Evolutionary conservation across 2,888 invertebrate species (phyloP).

Genomic region (Antitype chi): DNA sequence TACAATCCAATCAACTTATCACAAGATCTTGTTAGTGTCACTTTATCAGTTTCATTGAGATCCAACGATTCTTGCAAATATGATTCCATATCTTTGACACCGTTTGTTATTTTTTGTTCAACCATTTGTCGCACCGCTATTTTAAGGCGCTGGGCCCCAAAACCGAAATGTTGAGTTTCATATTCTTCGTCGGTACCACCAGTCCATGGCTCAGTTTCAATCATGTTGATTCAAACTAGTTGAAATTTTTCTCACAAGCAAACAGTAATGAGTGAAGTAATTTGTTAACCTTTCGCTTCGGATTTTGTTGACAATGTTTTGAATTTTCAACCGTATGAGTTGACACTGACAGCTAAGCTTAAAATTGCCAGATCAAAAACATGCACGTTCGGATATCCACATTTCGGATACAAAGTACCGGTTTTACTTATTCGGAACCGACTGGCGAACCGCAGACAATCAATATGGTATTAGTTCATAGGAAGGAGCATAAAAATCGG

Average conservation of each 20-base stretch:
- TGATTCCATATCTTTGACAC: slow-evolving; percentile 84
- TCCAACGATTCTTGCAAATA: slow-evolving; percentile 80
- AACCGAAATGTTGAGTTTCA: slow-evolving; percentile 88
- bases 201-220: slow-evolving; percentile 80
- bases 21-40: slow-evolving; percentile 81
- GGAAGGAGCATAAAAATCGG: background rate
- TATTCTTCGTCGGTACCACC: slow-evolving; percentile 88
- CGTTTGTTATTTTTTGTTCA: slow-evolving; percentile 83
- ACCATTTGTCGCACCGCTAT: slow-evolving; percentile 86
- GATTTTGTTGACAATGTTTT: slow-evolving; percentile 23
- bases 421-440: background rate
- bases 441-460: background rate
- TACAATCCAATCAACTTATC: slow-evolving; percentile 83
- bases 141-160: slow-evolving; percentile 86
- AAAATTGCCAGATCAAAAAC: slow-evolving; percentile 5
- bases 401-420: background rate
- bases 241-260: background rate
- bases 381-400: background rate
- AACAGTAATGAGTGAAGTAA: background rate
- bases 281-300: background rate
- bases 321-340: slow-evolving; percentile 20
- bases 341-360: background rate
- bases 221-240: slow-evolving; percentile 72
- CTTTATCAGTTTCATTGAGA: slow-evolving; percentile 84
- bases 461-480: background rate